phyloP scores from a whole-genome alignment of 2,113 vertebrate species.

The Porphyrio hochstetteri region DNA sequence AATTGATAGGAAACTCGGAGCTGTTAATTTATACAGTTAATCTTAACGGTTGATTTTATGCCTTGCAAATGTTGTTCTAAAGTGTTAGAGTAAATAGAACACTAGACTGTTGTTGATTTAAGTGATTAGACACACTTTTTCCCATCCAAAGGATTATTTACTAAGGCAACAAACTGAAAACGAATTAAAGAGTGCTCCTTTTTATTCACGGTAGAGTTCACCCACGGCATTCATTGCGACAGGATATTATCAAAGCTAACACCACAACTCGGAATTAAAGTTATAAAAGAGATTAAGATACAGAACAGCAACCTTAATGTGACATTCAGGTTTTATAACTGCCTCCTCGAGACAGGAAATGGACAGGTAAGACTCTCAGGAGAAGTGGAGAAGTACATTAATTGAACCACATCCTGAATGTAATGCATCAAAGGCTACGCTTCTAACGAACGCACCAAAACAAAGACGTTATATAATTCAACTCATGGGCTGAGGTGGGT shows the following conservation, averaged over 20 bases:
- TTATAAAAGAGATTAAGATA: not conserved
- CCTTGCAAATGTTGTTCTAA: constrained; percentile 55
- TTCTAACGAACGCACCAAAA: not conserved
- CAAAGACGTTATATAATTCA: not conserved
- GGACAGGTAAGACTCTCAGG: constrained; percentile 15
- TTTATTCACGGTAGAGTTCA: not conserved
- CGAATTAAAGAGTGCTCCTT: not conserved
- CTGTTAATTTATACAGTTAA: constrained; percentile 46
- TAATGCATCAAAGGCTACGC: not conserved
- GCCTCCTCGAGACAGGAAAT: not conserved
- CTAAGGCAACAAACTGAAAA: constrained; percentile 53
- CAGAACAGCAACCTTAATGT: constrained; percentile 2
- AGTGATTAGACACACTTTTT: constrained; percentile 58
- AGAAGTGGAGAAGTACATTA: constrained; percentile 20
- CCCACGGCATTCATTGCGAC: not conserved
- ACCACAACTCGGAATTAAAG: not conserved
- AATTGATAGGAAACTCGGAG: constrained; percentile 31
- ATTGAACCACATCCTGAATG: constrained; percentile 14
- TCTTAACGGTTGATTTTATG: constrained; percentile 28
- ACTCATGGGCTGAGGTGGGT: not conserved
- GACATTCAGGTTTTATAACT: constrained; percentile 26
- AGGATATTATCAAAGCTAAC: constrained; percentile 10
- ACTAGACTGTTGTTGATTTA: constrained; percentile 54
- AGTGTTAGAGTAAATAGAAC: constrained; percentile 53
- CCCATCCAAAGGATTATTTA: constrained; percentile 55